These are phyloP conservation scores for Theristicus caerulescens DNA, from an alignment of 2,113 vertebrate species.

Conservation along the genomic window DNA sequence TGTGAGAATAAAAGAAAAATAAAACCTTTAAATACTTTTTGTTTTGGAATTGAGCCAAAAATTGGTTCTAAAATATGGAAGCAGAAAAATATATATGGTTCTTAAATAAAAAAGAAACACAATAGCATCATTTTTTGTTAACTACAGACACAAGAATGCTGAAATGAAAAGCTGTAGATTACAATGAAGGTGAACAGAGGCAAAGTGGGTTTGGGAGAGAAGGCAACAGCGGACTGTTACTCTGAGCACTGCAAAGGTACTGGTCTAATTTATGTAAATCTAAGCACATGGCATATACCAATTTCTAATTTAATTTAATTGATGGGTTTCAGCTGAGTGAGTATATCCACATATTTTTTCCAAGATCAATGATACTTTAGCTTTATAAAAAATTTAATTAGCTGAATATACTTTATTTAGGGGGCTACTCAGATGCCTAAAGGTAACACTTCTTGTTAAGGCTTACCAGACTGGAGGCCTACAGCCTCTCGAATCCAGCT, in stretches of 20 bases:
- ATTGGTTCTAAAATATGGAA: not conserved
- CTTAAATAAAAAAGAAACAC: not conserved
- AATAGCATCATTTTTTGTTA: not conserved
- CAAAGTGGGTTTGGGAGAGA: not conserved
- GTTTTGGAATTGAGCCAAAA: not conserved
- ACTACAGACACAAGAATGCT: not conserved
- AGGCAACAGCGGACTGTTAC: not conserved
- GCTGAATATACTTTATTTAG: not conserved
- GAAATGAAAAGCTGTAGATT: not conserved
- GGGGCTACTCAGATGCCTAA: not conserved
- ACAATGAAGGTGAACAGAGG: not conserved
- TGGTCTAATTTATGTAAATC: not conserved
- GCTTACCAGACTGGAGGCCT: not conserved
- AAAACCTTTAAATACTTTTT: not conserved
- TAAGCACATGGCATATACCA: not conserved
- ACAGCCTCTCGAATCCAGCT: not conserved
- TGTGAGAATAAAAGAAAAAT: not conserved
- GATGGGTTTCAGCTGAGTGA: not conserved
- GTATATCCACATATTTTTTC: not conserved
- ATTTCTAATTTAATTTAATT: not conserved
- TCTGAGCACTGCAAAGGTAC: not conserved
- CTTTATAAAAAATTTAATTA: not conserved
- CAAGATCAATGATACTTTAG: not conserved
- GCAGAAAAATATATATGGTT: not conserved
- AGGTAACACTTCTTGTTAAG: not conserved